Evolutionary conservation across 2,797 vertebrate genomes (phyloP).

Genomic region (Telmatherina bonti): DNA sequence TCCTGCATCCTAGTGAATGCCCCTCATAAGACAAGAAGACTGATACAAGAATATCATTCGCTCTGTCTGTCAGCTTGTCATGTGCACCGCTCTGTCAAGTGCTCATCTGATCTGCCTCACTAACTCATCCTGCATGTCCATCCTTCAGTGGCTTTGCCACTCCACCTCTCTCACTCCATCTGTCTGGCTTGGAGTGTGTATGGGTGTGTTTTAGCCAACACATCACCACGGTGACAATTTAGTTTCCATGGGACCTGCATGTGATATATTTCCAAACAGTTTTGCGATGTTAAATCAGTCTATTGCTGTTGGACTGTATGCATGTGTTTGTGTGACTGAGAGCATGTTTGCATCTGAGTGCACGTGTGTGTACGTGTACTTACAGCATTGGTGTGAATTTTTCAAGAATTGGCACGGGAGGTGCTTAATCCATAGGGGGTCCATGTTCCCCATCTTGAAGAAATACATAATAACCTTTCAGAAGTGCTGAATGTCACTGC

Average conservation of each 20-base stretch:
- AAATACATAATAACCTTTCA: conserved; percentile 71
- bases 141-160: conserved; percentile 61
- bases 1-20: conserved; percentile 31
- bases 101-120: conserved; percentile 52
- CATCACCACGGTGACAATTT: conserved; percentile 51
- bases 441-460: conserved; percentile 49
- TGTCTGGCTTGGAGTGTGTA: conserved; percentile 26
- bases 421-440: conserved; percentile 42
- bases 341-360: conserved; percentile 41
- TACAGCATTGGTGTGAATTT: conserved; percentile 22
- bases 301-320: conserved; percentile 35
- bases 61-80: conserved; percentile 66
- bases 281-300: conserved; percentile 63
- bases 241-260: conserved; percentile 25
- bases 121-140: conserved; percentile 59
- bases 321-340: conserved; percentile 29
- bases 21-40: conserved; percentile 45
- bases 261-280: conserved; percentile 15
- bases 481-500: conserved; percentile 64
- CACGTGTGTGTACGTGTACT: background rate
- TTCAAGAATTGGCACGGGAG: conserved; percentile 33
- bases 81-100: conserved; percentile 14
- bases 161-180: conserved; percentile 48
- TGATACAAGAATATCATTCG: conserved; percentile 61
- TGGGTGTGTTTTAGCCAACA: conserved; percentile 23